Evolutionary conservation across 1,140 invertebrate genomes (phyloP), one percentile per base, ranked within the genome.

Genomic region (Meloidogyne exigua): DNA sequence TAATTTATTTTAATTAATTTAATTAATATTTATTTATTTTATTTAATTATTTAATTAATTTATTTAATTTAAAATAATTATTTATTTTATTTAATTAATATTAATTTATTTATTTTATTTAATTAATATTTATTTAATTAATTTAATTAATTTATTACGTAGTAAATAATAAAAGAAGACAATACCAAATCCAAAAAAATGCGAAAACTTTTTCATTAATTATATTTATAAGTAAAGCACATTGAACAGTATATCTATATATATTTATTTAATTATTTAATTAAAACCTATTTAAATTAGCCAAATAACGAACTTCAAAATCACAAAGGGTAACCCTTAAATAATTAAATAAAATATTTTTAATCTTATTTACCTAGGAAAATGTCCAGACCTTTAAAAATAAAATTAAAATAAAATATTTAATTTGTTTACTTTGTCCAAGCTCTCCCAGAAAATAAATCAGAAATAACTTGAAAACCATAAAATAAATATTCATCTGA

Each of bases 401-500:
- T 28, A 70, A 36, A 18, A 18, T 42, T 13, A 15, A 9, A 49
- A 25, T n/a, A 42, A 26, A 44, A 15, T 0, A 26, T 2, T 42
- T 32, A 4, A 7, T 72, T 49, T 64, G 0, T 28, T 68, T n/a
- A 80, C 82, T 87, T 74, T 13, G 85, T 85, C 88, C 89, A 90
- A 49, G 88, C 84, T 21, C 83, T 80, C 28, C 89, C 89, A 25
- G 79, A 75, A 11, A 85, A 83, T 21, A 90, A 76, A 71, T 89
- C 88, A 42, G 84, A 80, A 0, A 90, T 69, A 1, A 97, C 95
- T 88, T 96, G 93, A 87, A 96, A 91, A 75, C 95, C 95, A 89
- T 96, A 97, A 80, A 92, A 94, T 86, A 96, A 90, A 62, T 85
- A 83, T 85, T 94, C 94, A 65, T 94, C 94, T 88, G 95, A 94